A percentile compares a stretch with the other conserved stretches of the same genome.
Evolutionary conservation across 2,797 vertebrate genomes (phyloP).

Genomic region (Enteromius paludinosus): DNA sequence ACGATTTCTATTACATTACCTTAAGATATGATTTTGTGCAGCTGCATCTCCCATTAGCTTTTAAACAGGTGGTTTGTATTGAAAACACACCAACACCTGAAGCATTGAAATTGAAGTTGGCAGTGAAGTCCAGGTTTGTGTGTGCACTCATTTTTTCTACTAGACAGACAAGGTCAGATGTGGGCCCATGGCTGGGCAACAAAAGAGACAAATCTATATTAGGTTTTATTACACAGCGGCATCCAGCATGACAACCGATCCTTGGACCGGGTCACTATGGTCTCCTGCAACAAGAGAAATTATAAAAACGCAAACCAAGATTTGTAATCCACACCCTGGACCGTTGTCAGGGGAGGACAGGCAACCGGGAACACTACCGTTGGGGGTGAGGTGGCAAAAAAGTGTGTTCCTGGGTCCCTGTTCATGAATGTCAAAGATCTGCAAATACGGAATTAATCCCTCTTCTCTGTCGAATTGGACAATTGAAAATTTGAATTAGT

Average conservation of each 20-base stretch:
- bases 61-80: conserved; percentile 46
- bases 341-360: not conserved
- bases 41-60: conserved; percentile 52
- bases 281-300: conserved; percentile 35
- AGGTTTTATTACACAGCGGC: conserved; percentile 44
- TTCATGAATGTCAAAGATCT: conserved; percentile 10
- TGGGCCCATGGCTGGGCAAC: conserved; percentile 26
- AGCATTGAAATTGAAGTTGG: conserved; percentile 43
- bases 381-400: conserved; percentile 2
- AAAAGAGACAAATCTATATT: conserved; percentile 49
- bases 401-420: not conserved
- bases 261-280: conserved; percentile 27
- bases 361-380: conserved; percentile 13
- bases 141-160: conserved; percentile 30
- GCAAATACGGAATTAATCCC: not conserved
- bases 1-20: conserved; percentile 12
- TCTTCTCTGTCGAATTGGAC: not conserved
- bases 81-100: conserved; percentile 26
- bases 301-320: conserved; percentile 33
- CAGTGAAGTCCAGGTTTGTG: conserved; percentile 17
- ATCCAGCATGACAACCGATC: conserved; percentile 43
- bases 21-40: conserved; percentile 29
- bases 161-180: conserved; percentile 51
- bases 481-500: not conserved
- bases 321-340: conserved; percentile 30